Conservation (phyloP, 2,113 vertebrate genomes). For the Rostratula benghalensis region DNA sequence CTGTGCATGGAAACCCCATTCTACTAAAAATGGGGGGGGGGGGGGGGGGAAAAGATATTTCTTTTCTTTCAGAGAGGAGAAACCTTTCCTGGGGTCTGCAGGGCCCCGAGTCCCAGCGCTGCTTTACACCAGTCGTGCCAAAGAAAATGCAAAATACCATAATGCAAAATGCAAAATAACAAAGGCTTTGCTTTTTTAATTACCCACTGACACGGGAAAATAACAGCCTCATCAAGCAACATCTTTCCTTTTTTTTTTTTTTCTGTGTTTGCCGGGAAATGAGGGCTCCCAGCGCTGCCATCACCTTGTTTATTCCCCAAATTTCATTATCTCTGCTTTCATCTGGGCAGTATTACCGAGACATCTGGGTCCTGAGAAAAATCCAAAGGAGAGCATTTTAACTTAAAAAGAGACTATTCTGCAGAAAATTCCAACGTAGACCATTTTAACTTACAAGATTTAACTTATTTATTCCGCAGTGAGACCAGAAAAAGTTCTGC, state of each 20-base stretch:
- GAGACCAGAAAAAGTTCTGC: not conserved
- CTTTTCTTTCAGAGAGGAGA: not conserved
- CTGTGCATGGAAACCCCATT: not conserved
- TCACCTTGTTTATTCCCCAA: not conserved
- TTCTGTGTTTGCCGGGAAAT: no score
- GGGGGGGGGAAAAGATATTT: not conserved
- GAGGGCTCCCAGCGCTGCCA: not conserved
- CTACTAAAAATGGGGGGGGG: not conserved
- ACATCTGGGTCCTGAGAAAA: not conserved
- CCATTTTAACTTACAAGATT: no score
- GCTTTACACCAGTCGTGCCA: fast-evolving
- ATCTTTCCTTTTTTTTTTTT: not conserved
- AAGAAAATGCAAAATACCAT: not conserved
- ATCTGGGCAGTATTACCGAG: not conserved
- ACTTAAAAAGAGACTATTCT: no score
- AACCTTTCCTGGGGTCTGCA: not conserved
- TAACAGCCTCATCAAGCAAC: fast-evolving
- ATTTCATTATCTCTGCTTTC: not conserved
- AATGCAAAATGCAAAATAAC: not conserved
- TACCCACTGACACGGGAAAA: not conserved
- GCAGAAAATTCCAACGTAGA: no score
- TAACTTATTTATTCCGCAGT: not conserved
- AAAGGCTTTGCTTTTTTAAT: not conserved
- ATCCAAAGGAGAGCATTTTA: no score
- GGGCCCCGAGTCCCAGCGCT: fast-evolving